Conservation (phyloP, 2,888 invertebrate genomes). For the Netelia melanura region DNA sequence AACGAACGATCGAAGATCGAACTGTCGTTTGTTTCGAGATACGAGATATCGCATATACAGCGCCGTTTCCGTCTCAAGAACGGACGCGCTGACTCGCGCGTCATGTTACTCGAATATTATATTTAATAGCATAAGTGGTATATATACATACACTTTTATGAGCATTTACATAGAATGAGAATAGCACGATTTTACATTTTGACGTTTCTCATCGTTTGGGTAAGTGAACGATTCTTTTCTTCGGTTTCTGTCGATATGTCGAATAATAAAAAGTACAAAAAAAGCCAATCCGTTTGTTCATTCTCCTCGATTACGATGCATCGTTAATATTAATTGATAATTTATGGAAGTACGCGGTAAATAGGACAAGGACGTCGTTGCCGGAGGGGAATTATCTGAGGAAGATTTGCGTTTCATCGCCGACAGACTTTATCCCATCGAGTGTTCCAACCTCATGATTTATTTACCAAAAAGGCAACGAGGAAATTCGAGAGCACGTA, state of each 20-base stretch:
- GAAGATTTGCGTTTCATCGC: conserved; percentile 65
- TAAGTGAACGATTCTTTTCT: conserved; percentile 48
- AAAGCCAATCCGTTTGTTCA: too few species aligned
- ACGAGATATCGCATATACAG: background rate
- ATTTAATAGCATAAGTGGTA: conserved; percentile 24
- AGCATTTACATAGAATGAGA: conserved; percentile 62
- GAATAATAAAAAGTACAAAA: conserved; percentile 36
- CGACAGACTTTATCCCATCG: conserved; percentile 59
- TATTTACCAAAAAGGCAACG: conserved; percentile 24
- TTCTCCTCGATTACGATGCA: background rate
- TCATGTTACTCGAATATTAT: conserved; percentile 11
- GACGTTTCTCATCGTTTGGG: conserved; percentile 62
- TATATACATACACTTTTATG: conserved; percentile 30
- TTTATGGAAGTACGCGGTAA: background rate
- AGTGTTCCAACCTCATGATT: conserved; percentile 63
- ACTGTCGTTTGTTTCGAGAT: conserved; percentile 57
- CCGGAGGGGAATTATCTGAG: conserved; percentile 58
- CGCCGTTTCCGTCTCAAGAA: too few species aligned
- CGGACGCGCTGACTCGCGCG: background rate
- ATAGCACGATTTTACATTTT: conserved; percentile 66
- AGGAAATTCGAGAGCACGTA: conserved; percentile 2
- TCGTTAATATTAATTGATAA: background rate
- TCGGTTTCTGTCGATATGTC: conserved; percentile 14
- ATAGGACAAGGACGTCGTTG: conserved; percentile 31
- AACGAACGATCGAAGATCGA: background rate